phyloP scores from a whole-genome alignment of 2,797 vertebrate species.

The Pristis pectinata region DNA sequence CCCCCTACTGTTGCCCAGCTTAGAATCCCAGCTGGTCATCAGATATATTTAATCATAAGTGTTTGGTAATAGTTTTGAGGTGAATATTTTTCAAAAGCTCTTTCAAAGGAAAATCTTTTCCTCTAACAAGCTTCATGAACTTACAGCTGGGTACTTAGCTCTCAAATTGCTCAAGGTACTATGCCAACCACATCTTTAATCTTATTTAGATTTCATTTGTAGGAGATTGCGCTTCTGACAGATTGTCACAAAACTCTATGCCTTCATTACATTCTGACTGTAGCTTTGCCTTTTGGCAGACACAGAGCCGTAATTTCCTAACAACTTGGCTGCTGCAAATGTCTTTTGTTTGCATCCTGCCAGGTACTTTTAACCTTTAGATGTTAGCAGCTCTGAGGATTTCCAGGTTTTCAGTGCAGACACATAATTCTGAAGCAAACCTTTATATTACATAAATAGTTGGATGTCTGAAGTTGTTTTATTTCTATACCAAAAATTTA shows the following conservation, averaged over 20 bases:
- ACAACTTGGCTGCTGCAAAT: not conserved
- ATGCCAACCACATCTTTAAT: not conserved
- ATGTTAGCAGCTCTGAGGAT: not conserved
- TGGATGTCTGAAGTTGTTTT: not conserved
- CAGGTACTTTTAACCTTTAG: not conserved
- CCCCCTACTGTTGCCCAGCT: not conserved
- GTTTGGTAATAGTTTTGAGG: not conserved
- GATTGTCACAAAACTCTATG: slow-evolving; percentile 10
- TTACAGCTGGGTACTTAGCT: slow-evolving; percentile 12
- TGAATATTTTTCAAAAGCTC: not conserved
- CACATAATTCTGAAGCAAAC: not conserved
- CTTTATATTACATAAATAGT: not conserved
- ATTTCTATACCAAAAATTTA: not conserved
- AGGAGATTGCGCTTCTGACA: not conserved
- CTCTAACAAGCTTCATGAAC: not conserved
- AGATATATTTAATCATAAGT: not conserved
- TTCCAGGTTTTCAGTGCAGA: not conserved
- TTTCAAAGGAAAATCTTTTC: not conserved
- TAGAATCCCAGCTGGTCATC: not conserved
- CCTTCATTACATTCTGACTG: slow-evolving; percentile 8
- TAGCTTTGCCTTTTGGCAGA: slow-evolving; percentile 9
- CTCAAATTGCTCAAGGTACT: not conserved
- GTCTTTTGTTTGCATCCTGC: slow-evolving; percentile 12
- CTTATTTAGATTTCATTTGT: slow-evolving; percentile 9
- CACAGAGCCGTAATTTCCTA: not conserved